phyloP scores from a whole-genome alignment of 2,888 invertebrate species.

The Dasypogon diadema region DNA sequence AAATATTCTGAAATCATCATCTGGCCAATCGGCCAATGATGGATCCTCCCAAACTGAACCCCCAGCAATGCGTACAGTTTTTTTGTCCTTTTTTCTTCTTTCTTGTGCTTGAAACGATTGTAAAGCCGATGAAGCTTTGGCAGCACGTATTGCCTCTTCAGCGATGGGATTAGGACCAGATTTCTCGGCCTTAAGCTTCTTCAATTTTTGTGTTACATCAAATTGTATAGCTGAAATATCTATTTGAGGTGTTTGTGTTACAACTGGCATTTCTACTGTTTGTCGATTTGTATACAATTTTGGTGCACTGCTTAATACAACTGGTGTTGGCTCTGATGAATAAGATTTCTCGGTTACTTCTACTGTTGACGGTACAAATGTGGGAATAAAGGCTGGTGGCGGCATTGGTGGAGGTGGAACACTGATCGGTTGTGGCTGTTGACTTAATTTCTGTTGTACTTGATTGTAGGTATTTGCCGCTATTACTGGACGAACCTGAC shows the following conservation, averaged over 20 bases:
- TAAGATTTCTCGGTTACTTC: slow-evolving; percentile 67
- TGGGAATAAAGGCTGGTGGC: slow-evolving; percentile 66
- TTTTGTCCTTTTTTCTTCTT: slow-evolving; percentile 67
- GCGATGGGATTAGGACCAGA: slow-evolving; percentile 74
- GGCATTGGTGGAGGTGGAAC: slow-evolving; percentile 63
- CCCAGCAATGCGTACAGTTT: slow-evolving; percentile 89
- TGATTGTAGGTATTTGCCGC: slow-evolving; percentile 80
- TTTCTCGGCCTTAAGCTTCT: slow-evolving; percentile 76
- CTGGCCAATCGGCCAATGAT: slow-evolving; percentile 95
- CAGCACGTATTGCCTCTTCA: slow-evolving; percentile 75
- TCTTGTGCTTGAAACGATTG: slow-evolving; percentile 73
- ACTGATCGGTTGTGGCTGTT: slow-evolving; percentile 62
- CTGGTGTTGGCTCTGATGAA: slow-evolving; percentile 70
- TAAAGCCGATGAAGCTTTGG: slow-evolving; percentile 72
- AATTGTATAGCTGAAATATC: slow-evolving; percentile 72
- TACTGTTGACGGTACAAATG: slow-evolving; percentile 67
- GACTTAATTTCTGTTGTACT: slow-evolving; percentile 77
- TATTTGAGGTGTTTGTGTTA: slow-evolving; percentile 64
- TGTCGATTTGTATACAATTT: slow-evolving; percentile 75
- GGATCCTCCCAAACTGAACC: slow-evolving; percentile 97
- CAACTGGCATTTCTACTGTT: slow-evolving; percentile 65
- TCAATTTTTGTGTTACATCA: slow-evolving; percentile 73
- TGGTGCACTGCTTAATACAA: slow-evolving; percentile 78
- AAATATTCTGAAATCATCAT: slow-evolving; percentile 98
- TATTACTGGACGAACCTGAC: slow-evolving; percentile 75